phyloP scores from a whole-genome alignment of 2,888 invertebrate genomes.

The Volucella inanis region DNA sequence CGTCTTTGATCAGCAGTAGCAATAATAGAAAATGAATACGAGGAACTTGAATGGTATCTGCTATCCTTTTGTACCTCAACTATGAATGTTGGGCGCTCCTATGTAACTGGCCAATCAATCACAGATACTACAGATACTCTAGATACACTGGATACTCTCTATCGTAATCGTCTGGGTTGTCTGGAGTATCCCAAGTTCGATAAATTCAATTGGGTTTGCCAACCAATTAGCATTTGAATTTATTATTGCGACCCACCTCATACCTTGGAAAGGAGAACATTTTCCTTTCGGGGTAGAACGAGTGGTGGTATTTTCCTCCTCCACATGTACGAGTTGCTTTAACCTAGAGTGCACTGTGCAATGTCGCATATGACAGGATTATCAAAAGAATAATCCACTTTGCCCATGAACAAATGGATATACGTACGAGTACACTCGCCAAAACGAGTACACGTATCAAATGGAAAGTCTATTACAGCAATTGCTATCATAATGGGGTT shows the following conservation, averaged over 20 bases:
- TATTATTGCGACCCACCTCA: slow-evolving; percentile 43
- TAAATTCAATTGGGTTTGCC: slow-evolving; percentile 62
- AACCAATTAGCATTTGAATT: slow-evolving; percentile 66
- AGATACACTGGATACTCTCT: no score
- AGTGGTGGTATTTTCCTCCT: no score
- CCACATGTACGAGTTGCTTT: no score
- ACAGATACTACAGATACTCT: slow-evolving; percentile 26
- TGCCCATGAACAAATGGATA: slow-evolving; percentile 40
- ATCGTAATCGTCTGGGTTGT: slow-evolving; percentile 22
- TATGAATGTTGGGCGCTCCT: not conserved
- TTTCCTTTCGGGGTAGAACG: no score
- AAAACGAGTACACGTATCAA: slow-evolving; percentile 63
- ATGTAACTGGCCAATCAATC: slow-evolving; percentile 65
- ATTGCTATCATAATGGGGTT: slow-evolving; percentile 70
- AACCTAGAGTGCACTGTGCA: no score
- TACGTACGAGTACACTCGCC: not conserved
- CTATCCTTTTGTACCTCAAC: no score
- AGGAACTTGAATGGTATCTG: no score
- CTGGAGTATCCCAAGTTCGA: slow-evolving; percentile 38
- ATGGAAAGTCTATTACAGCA: slow-evolving; percentile 72
- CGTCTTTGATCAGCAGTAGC: slow-evolving; percentile 52
- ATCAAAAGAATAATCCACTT: slow-evolving; percentile 72
- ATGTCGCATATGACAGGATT: slow-evolving; percentile 39
- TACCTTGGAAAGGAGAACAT: no score
- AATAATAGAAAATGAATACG: slow-evolving; percentile 13